Percentiles rank a stretch among this genome's conserved stretches.
These are phyloP conservation scores for Corythornis vintsioides DNA, from an alignment of 2,113 vertebrate species.

Conservation along the genomic window DNA sequence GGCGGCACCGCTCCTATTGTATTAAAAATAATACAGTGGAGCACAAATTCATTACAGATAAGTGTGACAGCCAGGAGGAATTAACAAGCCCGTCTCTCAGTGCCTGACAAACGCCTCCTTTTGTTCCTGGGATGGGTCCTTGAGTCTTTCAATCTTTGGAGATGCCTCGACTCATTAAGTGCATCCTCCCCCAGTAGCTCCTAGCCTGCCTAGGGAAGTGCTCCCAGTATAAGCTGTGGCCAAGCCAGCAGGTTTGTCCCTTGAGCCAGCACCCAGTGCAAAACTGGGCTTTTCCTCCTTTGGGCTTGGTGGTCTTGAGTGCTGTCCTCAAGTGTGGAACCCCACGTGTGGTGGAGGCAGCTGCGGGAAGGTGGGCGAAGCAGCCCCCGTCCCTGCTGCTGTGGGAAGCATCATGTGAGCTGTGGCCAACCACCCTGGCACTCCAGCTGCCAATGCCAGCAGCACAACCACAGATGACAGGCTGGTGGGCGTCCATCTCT, in stretches of 20 bases:
- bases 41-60: constrained; percentile 72
- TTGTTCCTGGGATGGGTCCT: constrained; percentile 66
- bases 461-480: neutral
- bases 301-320: neutral
- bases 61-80: constrained; percentile 70
- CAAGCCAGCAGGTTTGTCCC: neutral
- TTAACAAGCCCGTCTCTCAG: constrained; percentile 68
- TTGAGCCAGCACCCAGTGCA: neutral
- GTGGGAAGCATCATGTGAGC: neutral
- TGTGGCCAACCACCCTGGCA: neutral
- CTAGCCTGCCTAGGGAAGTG: neutral
- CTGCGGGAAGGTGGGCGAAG: neutral
- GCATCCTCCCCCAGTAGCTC: constrained; percentile 26
- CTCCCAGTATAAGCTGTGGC: neutral
- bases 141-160: constrained; percentile 62
- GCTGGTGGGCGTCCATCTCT: neutral
- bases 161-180: constrained; percentile 43
- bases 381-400: neutral
- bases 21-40: constrained; percentile 75
- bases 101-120: constrained; percentile 69
- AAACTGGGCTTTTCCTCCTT: neutral
- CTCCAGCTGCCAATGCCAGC: neutral
- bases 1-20: constrained; percentile 62
- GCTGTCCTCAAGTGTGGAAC: neutral
- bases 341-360: fast-evolving